These are phyloP conservation scores for Tinamus major DNA, from an alignment of 2,797 vertebrate genomes.

Conservation along the genomic window DNA sequence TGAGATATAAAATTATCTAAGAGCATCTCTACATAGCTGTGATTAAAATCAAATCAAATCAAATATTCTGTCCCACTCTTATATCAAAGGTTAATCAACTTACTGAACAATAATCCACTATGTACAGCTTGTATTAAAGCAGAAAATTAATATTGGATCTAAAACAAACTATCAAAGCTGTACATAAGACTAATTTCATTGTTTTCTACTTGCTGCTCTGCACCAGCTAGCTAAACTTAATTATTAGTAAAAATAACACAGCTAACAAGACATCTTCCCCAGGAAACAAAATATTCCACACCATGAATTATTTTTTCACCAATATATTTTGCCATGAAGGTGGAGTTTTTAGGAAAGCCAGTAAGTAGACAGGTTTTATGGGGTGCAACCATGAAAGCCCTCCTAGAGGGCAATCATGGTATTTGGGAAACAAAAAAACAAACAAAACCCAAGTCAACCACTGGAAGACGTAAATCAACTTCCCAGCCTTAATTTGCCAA, in stretches of 20 bases:
- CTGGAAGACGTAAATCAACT: not conserved
- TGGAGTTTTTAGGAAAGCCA: not conserved
- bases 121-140: not conserved
- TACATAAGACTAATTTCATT: not conserved
- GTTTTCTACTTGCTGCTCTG: not conserved
- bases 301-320: not conserved
- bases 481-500: not conserved
- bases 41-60: not conserved
- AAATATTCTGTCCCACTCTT: not conserved
- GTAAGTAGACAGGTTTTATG: not conserved
- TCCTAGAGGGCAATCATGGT: not conserved
- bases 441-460: not conserved
- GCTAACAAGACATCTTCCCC: not conserved
- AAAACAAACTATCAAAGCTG: not conserved
- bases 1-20: not conserved
- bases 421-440: not conserved
- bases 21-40: not conserved
- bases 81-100: not conserved
- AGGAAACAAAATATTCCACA: not conserved
- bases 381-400: not conserved
- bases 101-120: not conserved
- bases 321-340: not conserved
- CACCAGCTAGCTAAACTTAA: not conserved
- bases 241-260: not conserved
- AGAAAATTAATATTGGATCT: not conserved